A percentile compares a stretch with the other conserved stretches of the same genome.
Conservation (phyloP, 2,113 vertebrate species). For the Leptocoma aspasia region DNA sequence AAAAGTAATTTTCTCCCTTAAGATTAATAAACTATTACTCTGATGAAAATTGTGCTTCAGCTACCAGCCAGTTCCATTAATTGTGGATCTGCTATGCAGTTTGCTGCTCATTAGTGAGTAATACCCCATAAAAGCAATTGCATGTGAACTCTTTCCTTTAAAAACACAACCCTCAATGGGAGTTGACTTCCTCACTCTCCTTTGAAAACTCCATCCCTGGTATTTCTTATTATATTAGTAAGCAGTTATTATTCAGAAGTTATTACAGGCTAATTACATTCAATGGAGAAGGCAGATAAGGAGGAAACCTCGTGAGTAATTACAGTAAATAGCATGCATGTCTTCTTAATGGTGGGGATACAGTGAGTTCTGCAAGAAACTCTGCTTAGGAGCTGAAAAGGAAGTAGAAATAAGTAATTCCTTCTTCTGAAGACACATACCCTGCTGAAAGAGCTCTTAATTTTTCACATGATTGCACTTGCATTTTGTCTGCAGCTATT, state of each 20-base stretch:
- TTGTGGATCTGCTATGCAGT: background rate
- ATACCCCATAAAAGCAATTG: constrained; percentile 15
- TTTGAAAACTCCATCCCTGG: constrained; percentile 29
- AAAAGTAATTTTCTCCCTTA: constrained; percentile 3
- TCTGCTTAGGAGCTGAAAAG: background rate
- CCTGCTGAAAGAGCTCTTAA: background rate
- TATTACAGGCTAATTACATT: constrained; percentile 30
- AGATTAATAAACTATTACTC: constrained; percentile 9
- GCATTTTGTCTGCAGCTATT: background rate
- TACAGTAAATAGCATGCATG: background rate
- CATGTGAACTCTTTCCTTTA: constrained; percentile 41
- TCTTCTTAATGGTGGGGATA: background rate
- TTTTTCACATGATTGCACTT: background rate
- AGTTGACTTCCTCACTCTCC: constrained; percentile 26
- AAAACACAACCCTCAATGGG: constrained; percentile 40
- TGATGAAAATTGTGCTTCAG: background rate
- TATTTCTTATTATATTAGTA: constrained; percentile 54
- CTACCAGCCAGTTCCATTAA: constrained; percentile 10
- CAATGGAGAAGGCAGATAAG: constrained; percentile 33
- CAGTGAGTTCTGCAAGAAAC: background rate
- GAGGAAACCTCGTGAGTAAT: constrained; percentile 36
- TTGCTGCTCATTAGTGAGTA: constrained; percentile 37
- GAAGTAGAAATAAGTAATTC: background rate
- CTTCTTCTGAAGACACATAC: background rate
- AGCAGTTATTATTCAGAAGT: constrained; percentile 32